Conservation (phyloP, 2,888 invertebrate genomes). For the Fabriciana adippe region DNA sequence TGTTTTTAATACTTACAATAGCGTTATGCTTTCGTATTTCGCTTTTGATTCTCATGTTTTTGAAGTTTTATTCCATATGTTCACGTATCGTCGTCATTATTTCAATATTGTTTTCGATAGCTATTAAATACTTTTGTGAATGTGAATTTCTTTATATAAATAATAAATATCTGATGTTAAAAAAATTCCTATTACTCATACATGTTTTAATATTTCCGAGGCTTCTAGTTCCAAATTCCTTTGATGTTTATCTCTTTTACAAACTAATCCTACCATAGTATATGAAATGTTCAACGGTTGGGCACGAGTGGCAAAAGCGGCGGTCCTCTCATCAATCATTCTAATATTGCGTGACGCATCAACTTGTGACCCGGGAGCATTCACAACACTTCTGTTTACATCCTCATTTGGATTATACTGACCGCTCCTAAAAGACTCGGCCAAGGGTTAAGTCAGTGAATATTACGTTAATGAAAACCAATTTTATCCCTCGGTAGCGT, state of each 20-base stretch:
- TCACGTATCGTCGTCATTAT: no score
- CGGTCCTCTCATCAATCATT: slow-evolving; percentile 57
- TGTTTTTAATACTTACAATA: slow-evolving; percentile 32
- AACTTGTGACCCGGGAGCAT: slow-evolving; percentile 46
- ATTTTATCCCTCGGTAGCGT: slow-evolving; percentile 4
- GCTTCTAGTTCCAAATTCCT: not conserved
- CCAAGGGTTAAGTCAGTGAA: slow-evolving; percentile 19
- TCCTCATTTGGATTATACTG: slow-evolving; percentile 44
- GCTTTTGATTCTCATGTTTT: slow-evolving; percentile 18
- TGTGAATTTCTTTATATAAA: no score
- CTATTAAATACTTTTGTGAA: no score
- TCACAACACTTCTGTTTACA: slow-evolving; percentile 60
- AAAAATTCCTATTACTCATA: not conserved
- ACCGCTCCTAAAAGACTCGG: slow-evolving; percentile 40
- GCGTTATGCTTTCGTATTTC: slow-evolving; percentile 8
- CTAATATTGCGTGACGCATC: slow-evolving; percentile 74
- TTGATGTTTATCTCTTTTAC: slow-evolving; percentile 10
- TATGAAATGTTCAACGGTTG: slow-evolving; percentile 31
- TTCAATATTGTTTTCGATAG: no score
- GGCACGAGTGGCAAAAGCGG: slow-evolving; percentile 38
- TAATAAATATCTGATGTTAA: no score
- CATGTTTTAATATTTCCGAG: no score
- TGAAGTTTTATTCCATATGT: not conserved
- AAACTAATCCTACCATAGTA: slow-evolving; percentile 30
- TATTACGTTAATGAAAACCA: slow-evolving; percentile 16